Percentiles rank a stretch among this genome's conserved stretches.
These are phyloP conservation scores for Parauchenoglanis punctatus DNA, from an alignment of 2,797 vertebrate genomes.

Conservation along the genomic window DNA sequence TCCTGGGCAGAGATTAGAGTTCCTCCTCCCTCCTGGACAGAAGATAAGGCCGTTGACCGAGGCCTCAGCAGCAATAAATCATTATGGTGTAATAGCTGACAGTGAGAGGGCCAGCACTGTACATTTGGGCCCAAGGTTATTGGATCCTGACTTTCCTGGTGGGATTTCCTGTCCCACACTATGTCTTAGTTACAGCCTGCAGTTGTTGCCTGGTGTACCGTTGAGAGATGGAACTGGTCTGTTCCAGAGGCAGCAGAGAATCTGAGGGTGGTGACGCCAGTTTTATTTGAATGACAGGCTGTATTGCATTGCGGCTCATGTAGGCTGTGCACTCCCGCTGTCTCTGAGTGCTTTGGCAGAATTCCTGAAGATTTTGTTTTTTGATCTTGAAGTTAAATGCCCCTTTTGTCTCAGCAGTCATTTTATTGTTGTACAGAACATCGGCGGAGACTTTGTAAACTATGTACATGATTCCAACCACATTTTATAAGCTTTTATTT, in stretches of 20 bases:
- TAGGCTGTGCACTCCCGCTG: background rate
- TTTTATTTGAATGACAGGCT: slow-evolving; percentile 25
- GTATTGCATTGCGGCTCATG: background rate
- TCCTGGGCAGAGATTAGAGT: slow-evolving; percentile 52
- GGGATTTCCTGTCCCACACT: slow-evolving; percentile 50
- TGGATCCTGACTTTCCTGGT: slow-evolving; percentile 41
- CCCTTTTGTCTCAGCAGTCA: slow-evolving; percentile 29
- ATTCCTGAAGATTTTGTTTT: slow-evolving; percentile 6
- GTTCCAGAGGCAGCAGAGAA: slow-evolving; percentile 5
- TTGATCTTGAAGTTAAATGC: slow-evolving; percentile 24
- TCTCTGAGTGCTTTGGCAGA: slow-evolving; percentile 2
- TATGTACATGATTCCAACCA: slow-evolving; percentile 41
- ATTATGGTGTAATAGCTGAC: slow-evolving; percentile 53
- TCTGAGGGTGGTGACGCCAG: slow-evolving; percentile 13
- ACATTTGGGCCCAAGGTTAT: slow-evolving; percentile 42
- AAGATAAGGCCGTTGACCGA: slow-evolving; percentile 57
- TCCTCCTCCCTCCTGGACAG: slow-evolving; percentile 49
- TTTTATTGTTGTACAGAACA: slow-evolving; percentile 39
- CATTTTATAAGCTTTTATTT: slow-evolving; percentile 48
- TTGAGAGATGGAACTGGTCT: slow-evolving; percentile 28
- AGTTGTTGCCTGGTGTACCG: slow-evolving; percentile 21
- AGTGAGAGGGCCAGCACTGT: slow-evolving; percentile 24
- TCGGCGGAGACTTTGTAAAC: slow-evolving; percentile 29
- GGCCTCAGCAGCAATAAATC: slow-evolving; percentile 58
- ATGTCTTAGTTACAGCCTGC: slow-evolving; percentile 40